phyloP scores from a whole-genome alignment of 2,113 vertebrate genomes.

The Odobenus rosmarus region DNA sequence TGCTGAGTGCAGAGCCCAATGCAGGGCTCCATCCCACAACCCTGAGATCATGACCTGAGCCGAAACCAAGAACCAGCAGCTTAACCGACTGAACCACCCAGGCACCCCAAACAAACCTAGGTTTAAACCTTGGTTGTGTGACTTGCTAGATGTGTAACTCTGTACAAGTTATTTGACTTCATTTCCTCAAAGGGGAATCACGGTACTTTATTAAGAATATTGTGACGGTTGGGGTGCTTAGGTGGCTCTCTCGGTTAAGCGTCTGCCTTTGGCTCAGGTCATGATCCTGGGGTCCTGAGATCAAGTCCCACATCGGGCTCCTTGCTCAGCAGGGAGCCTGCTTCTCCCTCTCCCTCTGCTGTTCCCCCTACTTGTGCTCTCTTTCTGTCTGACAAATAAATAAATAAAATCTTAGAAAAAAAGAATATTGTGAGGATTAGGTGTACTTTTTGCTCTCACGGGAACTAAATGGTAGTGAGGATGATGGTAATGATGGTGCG shows the following conservation, averaged over 20 bases:
- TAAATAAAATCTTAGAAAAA: too few relatives aligned
- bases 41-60: background rate
- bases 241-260: too few relatives aligned
- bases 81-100: background rate
- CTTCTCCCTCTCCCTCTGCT: too few relatives aligned
- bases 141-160: background rate
- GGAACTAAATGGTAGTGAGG: background rate
- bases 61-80: background rate
- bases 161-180: background rate
- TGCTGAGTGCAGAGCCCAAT: background rate
- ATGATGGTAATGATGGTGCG: background rate
- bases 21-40: background rate
- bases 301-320: too few relatives aligned
- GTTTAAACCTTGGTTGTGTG: background rate
- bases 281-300: too few relatives aligned
- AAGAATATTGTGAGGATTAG: background rate
- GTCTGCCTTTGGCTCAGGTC: too few relatives aligned
- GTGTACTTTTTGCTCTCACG: background rate
- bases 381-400: too few relatives aligned
- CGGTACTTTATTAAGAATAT: background rate
- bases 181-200: background rate
- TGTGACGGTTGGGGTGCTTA: background rate
- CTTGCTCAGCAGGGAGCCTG: too few relatives aligned
- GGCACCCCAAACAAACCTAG: background rate
- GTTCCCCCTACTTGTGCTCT: too few relatives aligned